Base-by-base conservation (phyloP, 1,140 invertebrate species). In the Hylaeus anthracinus region DNA sequence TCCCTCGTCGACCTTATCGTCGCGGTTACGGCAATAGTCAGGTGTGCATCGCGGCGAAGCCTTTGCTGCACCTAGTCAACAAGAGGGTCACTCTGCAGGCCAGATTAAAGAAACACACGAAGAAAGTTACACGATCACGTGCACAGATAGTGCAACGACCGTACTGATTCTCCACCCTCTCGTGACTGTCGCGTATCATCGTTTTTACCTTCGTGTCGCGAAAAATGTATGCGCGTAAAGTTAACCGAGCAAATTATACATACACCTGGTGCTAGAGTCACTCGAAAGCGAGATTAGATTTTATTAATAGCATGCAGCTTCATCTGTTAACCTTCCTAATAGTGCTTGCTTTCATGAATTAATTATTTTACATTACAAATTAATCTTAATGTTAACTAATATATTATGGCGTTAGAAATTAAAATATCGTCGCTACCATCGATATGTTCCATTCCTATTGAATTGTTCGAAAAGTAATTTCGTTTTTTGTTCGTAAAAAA, bases 1-100 rank as follows among this genome's bases (percentile, higher is more conserved):
- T 80, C 79, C 83, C 87, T 84, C 71, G 87, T 63, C 73, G 75
- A 84, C 84, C 85, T 88, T 89, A 89, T 89, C 88, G 84, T 75
- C 66, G 79, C 72, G 58, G 81, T 83, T 72, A 61, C 73, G 43
- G 60, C 56, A 65, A 64, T 74, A 76, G 82, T 88, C 86, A 88
- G 86, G 86, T 87, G 86, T 85, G 79, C 75, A 84, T 79, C 69
- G 72, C 71, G 70, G 51, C 77, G 75, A 75, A 70, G 81, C 79
- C 74, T 61, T 53, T n/a, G 72, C 61, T 76, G 76, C 75, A 78
- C 72, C 60, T 75, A 72, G 69, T 53, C 73, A 45, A 61, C 66
- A 69, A 69, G 81, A 83, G 73, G 85, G 85, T 65, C 56, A 72
- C 15, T 76, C 73, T 43, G 14, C 53, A 75, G 56, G 12, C 48